Percentiles rank a stretch among this genome's conserved stretches.
Conservation (phyloP, 2,888 invertebrate genomes). For the Vesta saturnalis region DNA sequence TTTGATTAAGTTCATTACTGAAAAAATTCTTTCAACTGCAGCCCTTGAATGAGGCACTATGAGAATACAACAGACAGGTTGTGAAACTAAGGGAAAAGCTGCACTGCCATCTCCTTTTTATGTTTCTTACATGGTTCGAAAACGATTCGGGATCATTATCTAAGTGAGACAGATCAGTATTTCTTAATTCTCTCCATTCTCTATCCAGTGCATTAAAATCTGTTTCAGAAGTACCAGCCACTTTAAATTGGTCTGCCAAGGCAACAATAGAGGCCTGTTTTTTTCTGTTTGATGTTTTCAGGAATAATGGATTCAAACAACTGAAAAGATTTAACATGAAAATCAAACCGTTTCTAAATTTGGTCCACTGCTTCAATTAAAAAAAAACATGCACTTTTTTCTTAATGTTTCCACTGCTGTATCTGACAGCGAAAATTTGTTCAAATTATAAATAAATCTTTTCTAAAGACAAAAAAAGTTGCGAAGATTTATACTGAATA, state of each 20-base stretch:
- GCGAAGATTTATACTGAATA: neutral
- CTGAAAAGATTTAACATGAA: no score
- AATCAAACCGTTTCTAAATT: no score
- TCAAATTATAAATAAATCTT: neutral
- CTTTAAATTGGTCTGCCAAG: no score
- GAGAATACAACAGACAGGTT: neutral
- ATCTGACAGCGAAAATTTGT: neutral
- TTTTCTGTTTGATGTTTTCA: no score
- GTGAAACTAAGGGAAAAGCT: neutral
- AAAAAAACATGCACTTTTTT: neutral
- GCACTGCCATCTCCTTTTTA: neutral
- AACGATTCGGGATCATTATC: neutral
- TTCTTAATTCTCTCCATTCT: neutral
- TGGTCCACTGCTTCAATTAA: no score
- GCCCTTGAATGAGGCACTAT: neutral
- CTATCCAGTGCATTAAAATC: neutral
- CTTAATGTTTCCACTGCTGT: neutral
- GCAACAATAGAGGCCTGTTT: neutral
- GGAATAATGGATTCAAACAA: no score
- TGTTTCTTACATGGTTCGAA: neutral
- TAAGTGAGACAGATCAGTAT: no score
- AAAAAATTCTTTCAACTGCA: neutral
- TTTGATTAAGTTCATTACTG: neutral
- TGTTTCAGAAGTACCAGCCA: neutral
- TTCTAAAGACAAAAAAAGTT: neutral